Conservation (phyloP, 2,797 vertebrate genomes). For the Chelidonichthys spinosus region DNA sequence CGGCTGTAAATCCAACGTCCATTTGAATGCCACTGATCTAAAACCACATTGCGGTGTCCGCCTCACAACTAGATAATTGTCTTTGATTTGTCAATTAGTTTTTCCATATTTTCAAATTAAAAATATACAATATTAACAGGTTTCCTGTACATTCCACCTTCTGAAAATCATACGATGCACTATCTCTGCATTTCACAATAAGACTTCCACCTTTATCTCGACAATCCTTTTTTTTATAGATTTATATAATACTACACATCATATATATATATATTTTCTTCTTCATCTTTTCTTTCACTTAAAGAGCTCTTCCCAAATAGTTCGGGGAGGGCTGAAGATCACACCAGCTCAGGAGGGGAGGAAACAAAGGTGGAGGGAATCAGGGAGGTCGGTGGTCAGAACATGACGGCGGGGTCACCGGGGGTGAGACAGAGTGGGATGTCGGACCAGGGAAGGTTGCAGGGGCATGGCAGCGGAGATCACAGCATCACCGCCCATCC, state of each 20-base stretch:
- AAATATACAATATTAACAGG: slow-evolving; percentile 88
- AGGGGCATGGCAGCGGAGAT: slow-evolving; percentile 79
- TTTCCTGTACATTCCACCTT: slow-evolving; percentile 82
- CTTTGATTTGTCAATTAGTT: slow-evolving; percentile 70
- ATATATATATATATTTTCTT: slow-evolving; percentile 27
- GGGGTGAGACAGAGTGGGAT: slow-evolving; percentile 75
- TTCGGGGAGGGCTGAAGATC: slow-evolving; percentile 43
- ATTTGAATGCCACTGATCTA: slow-evolving; percentile 27
- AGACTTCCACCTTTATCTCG: slow-evolving; percentile 56
- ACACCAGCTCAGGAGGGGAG: slow-evolving; percentile 54
- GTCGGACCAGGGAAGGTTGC: slow-evolving; percentile 69
- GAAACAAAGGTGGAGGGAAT: slow-evolving; percentile 45
- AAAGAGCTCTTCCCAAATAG: slow-evolving; percentile 50
- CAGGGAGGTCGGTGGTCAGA: slow-evolving; percentile 37
- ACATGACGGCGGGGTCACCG: slow-evolving; percentile 2
- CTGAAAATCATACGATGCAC: slow-evolving; percentile 62
- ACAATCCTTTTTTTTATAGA: slow-evolving; percentile 66
- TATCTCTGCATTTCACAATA: slow-evolving; percentile 67
- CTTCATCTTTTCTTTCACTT: slow-evolving; percentile 45
- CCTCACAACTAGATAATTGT: slow-evolving; percentile 65
- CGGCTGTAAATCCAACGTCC: slow-evolving; percentile 15
- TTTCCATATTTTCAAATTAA: slow-evolving; percentile 77
- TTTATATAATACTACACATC: slow-evolving; percentile 55
- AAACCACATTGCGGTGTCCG: slow-evolving; percentile 58
- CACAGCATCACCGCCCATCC: slow-evolving; percentile 80